phyloP scores from a whole-genome alignment of 1,140 invertebrate species.

The Bombyx mori region DNA sequence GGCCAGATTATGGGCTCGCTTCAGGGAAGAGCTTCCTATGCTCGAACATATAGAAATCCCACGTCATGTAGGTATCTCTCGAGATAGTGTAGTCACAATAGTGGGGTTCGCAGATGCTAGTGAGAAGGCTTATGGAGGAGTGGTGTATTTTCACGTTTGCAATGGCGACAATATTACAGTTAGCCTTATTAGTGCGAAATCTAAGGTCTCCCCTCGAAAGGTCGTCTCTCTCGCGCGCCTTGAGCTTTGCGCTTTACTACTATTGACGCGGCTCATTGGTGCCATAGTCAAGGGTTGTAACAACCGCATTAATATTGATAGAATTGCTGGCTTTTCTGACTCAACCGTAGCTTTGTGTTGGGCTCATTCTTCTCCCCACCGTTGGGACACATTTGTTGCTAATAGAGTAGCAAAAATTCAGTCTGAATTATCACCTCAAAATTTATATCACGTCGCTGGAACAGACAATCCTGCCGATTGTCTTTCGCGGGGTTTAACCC shows the following conservation, averaged over 20 bases:
- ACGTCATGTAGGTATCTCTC: slow-evolving; percentile 7
- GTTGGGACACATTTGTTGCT: slow-evolving; percentile 6
- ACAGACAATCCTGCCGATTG: slow-evolving; percentile 11
- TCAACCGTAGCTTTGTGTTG: slow-evolving; percentile 2
- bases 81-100: not conserved
- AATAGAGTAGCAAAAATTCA: slow-evolving; percentile 3
- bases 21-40: slow-evolving; percentile 7
- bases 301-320: not conserved
- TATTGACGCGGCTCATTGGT: not conserved
- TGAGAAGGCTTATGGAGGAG: slow-evolving; percentile 3
- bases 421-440: not conserved
- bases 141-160: slow-evolving; percentile 11
- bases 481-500: slow-evolving; percentile 8
- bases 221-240: slow-evolving; percentile 12
- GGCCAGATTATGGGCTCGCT: not conserved
- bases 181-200: slow-evolving; percentile 9
- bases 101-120: slow-evolving; percentile 13
- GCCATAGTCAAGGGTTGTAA: slow-evolving; percentile 1
- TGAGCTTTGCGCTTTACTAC: slow-evolving; percentile 9
- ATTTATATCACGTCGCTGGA: slow-evolving; percentile 5
- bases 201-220: slow-evolving; percentile 15
- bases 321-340: not conserved
- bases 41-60: slow-evolving; percentile 6
- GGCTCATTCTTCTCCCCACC: slow-evolving; percentile 3
- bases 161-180: slow-evolving; percentile 5